Evolutionary conservation across 2,113 vertebrate genomes (phyloP), one percentile per base, ranked within the genome.

Genomic region (Centropus unirufus): DNA sequence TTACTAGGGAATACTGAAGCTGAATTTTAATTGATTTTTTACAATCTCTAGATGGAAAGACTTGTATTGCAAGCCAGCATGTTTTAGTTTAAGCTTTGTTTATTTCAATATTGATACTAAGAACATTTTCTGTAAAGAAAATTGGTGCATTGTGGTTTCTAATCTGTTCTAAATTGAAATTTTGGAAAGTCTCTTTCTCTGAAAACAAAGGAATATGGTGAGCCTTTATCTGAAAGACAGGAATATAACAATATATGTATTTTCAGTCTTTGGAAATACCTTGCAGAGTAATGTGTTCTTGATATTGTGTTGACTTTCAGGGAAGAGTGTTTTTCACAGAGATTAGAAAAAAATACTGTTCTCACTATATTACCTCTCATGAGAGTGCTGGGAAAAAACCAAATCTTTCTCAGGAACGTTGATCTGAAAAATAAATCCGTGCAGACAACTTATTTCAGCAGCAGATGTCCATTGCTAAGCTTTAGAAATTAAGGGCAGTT

Each of bases 401-500:
- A 96, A 69, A 88, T 75, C 85, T 90, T 84, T 92, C 61, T 92
- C 83, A 47, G 66, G n/a, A 72, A 30, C 40, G 26, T 77, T 77
- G 85, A 87, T 91, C 90, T 86, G 59, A 79, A 87, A 92, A 89
- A 95, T 81, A 86, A 94, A 90, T 94, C 96, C 87, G 58, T 73
- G 58, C 62, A 83, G 76, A 85, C 34, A 68, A 78, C 63, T 75
- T 39, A 89, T 86, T 95, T 96, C 88, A 93, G 83, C 12, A 20
- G 46, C 72, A 78, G 89, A 80, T 89, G 90, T 89, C 93, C 75
- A 61, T 59, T 75, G 74, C 77, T 84, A 93, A 94, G 90, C 73
- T 78, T 70, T 79, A 13, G 73, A 96, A 95, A 91, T 92, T 74
- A 94, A 95, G 92, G 92, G 18, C 90, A 92, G 70, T 92, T 93